A percentile compares a stretch with the other conserved stretches of the same genome.
phyloP scores from a whole-genome alignment of 2,888 invertebrate species.

The Macrostomum cliftonense region DNA sequence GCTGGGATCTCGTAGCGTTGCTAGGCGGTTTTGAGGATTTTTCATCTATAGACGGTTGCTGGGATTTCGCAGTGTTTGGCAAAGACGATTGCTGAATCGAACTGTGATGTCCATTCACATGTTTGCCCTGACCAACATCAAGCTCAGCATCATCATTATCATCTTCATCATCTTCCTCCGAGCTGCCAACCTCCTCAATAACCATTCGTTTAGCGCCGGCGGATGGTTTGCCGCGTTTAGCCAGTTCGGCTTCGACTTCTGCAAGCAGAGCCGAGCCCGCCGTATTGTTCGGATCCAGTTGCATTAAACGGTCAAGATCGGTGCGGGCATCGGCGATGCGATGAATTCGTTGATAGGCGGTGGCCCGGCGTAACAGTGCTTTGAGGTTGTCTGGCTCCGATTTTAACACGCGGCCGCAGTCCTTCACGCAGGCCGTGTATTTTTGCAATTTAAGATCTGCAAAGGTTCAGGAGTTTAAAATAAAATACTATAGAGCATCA shows the following conservation, averaged over 20 bases:
- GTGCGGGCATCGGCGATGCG: conserved; percentile 42
- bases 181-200: conserved; percentile 27
- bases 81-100: too few species aligned
- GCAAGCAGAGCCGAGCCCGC: too few species aligned
- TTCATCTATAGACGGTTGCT: too few species aligned
- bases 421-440: conserved; percentile 19
- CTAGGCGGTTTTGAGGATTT: too few species aligned
- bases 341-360: conserved; percentile 38
- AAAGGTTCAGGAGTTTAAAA: background rate
- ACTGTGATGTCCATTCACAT: too few species aligned
- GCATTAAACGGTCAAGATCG: conserved; percentile 43
- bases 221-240: background rate
- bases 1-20: too few species aligned
- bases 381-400: conserved; percentile 25
- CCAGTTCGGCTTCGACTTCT: too few species aligned
- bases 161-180: conserved; percentile 14
- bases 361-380: conserved; percentile 42
- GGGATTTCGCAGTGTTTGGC: too few species aligned
- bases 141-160: background rate
- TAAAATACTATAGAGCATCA: background rate
- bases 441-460: background rate
- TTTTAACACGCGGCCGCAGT: conserved; percentile 24
- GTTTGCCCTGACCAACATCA: too few species aligned
- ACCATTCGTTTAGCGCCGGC: conserved; percentile 22
- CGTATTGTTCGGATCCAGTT: conserved; percentile 45